Evolutionary conservation across 2,113 vertebrate genomes (phyloP), one percentile per base, ranked within the genome.

Genomic region (Riparia riparia): DNA sequence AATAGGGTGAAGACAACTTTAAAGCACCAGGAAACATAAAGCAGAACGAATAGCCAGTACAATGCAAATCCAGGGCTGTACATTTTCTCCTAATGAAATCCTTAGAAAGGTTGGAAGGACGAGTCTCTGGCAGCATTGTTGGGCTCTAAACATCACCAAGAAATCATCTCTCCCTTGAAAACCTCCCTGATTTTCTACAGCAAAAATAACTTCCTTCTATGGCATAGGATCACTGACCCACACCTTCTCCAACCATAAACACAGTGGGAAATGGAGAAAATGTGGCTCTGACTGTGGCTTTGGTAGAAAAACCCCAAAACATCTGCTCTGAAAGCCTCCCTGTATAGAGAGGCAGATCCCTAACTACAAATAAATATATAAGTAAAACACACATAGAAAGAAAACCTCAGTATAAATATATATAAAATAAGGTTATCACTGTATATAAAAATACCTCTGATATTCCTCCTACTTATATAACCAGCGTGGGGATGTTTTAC

Each of bases 51-150:
- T 0, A 90, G 54, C 25, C 54, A 57, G 66, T 6, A 56, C 32
- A 69, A 54, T 2, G 7, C 7, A 80, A 60, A 71, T 14, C 31
- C 29, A 69, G 5, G 5, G 3, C 17, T 50, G 37, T 2, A 14
- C 56, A 42, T 16, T 81, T 66, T 47, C 20, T 47, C 10, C 14
- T 49, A 25, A 64, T 12, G 6, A 32, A 65, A 65, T 18, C 19
- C 19, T 14, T 63, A 16, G 34, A 57, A 82, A 82, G 22, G 5
- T 17, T 57, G 34, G 74, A 65, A 78, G 21, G 60, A 31, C 39
- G 21, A 1, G 1, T 4, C 54, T 51, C 44, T 68, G 41, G 14
- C 24, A 56, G 31, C 10, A 29, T 56, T 57, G 10, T 0, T 28
- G 29, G 61, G 31, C 12, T 82, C 17, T 66, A 57, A 51, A 41